Base-by-base conservation (phyloP, 2,113 vertebrate genomes). In the Nematolebias whitei region DNA sequence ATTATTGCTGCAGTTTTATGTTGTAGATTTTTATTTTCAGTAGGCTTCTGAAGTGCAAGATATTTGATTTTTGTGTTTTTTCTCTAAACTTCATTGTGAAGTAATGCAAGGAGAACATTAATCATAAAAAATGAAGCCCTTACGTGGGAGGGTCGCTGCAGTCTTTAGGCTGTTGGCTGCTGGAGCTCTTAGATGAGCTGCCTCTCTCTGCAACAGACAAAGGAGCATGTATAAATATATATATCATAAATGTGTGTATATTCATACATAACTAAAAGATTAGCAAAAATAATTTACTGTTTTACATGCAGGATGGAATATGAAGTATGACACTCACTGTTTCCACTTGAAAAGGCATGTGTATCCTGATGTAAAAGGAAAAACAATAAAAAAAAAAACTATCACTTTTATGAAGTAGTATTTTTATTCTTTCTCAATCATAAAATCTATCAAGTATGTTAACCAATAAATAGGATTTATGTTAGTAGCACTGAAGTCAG, bases 81-180 rank as follows among this genome's bases (percentile, higher is more conserved):
- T 44, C 12, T 49, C 22, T 49, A 23, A 49, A 49, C 14, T 23
- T 50, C 16, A 50, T 6, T 26, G 26, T 29, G 12, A 62, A 38
- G 48, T 16, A 38, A 16, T 47, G 4, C 12, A 45, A 26, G 19
- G n/a, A 45, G 48, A 49, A 23, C 2, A 15, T 38, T 3, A 35
- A 35, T 18, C 35, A n/a, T 18, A 12, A 72, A 29, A 15, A n/a
- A 44, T 41, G 8, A 18, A 60, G 39, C 4, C 56, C 89, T 80
- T 71, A 94, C 93, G 89, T 91, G 35, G 90, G 83, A 61, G 88
- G 92, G 55, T 94, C 91, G 44, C 91, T 92, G 3, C 84, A 95
- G 81, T 94, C 88, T 93, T 98, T 99, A 58, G 95, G 88, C 19
- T 94, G 95, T 78, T 97, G 96, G 35, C 94, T 93, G 85, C 94